These are phyloP conservation scores for Chelon auratus DNA, from an alignment of 2,797 vertebrate species.

Conservation along the genomic window DNA sequence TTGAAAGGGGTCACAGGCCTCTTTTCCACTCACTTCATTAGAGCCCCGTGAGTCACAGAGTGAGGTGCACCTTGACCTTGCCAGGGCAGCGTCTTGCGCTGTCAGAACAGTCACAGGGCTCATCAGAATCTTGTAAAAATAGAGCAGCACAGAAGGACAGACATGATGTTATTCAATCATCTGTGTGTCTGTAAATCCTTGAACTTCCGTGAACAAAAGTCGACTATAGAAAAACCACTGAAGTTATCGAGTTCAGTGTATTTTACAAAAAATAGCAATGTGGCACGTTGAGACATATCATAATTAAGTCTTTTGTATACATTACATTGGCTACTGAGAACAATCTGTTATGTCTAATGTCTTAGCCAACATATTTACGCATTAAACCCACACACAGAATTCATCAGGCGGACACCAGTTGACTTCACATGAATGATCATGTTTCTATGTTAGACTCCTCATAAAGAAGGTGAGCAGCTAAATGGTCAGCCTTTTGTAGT, in stretches of 20 bases:
- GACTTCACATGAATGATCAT: too few species aligned
- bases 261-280: too few species aligned
- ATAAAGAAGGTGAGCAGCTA: too few species aligned
- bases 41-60: slow-evolving; percentile 51
- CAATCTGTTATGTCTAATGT: too few species aligned
- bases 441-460: too few species aligned
- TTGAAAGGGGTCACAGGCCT: background rate
- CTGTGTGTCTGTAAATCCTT: background rate
- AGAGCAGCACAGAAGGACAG: slow-evolving; percentile 28
- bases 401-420: too few species aligned
- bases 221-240: background rate
- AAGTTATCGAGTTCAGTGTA: background rate
- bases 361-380: too few species aligned
- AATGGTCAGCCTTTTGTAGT: slow-evolving; percentile 4
- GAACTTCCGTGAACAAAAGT: background rate
- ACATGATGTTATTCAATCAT: background rate
- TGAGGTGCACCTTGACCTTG: slow-evolving; percentile 67
- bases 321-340: too few species aligned
- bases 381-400: too few species aligned
- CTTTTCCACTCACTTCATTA: slow-evolving; percentile 57
- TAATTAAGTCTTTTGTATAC: too few species aligned
- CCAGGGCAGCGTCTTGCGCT: slow-evolving; percentile 45
- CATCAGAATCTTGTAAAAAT: slow-evolving; percentile 68
- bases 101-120: slow-evolving; percentile 31
- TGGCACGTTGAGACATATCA: too few species aligned